These are phyloP conservation scores for Tipula vernalis DNA, from an alignment of 2,888 invertebrate species.

Conservation along the genomic window DNA sequence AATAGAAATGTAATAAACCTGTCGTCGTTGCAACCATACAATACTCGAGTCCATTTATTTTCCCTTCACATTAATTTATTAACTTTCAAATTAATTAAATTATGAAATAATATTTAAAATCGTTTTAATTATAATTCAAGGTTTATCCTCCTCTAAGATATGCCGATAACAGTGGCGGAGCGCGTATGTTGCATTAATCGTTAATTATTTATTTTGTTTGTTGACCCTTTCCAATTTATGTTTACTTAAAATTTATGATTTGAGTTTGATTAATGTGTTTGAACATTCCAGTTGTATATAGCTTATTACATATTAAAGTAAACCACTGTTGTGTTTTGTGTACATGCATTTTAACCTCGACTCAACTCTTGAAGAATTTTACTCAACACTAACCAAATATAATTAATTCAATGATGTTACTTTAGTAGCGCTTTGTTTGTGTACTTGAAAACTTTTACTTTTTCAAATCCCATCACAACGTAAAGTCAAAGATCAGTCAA, in stretches of 20 bases:
- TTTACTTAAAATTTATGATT: background rate
- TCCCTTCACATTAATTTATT: background rate
- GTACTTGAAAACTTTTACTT: background rate
- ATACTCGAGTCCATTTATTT: background rate
- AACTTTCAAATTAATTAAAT: background rate
- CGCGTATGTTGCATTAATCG: background rate
- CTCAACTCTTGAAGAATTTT: background rate
- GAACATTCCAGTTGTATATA: background rate
- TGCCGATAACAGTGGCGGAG: background rate
- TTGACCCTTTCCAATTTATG: background rate
- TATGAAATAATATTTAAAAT: background rate
- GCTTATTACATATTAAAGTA: too few species aligned
- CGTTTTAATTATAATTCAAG: background rate
- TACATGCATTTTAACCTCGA: background rate
- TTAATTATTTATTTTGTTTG: background rate
- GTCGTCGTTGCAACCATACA: background rate
- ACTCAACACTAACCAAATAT: background rate
- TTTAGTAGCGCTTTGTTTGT: background rate
- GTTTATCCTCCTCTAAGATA: background rate
- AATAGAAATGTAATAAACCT: background rate
- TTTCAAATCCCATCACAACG: background rate
- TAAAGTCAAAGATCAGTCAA: background rate
- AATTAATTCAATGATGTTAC: background rate
- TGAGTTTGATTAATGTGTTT: background rate
- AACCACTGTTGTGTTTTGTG: background rate